A percentile compares a stretch with the other conserved stretches of the same genome.
Conservation (phyloP, 30 jellyfish, hydroid and myxozoan genomes). For the Rhopilema esculentum region DNA sequence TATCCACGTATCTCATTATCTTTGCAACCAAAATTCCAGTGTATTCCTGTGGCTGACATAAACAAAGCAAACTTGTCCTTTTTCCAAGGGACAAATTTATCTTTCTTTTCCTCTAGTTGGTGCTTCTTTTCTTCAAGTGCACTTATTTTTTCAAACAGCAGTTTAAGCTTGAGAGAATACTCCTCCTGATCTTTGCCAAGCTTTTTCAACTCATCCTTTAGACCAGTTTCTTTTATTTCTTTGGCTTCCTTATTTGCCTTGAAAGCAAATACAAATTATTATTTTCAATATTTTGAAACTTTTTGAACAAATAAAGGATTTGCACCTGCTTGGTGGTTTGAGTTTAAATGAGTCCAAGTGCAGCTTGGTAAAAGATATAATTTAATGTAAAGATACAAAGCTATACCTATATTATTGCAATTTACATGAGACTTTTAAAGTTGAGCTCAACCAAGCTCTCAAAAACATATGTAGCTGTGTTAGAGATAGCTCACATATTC, state of each 20-base stretch:
- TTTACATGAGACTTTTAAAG: too few relatives aligned
- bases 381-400: too few relatives aligned
- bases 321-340: not conserved
- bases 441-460: too few relatives aligned
- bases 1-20: slow-evolving; percentile 79
- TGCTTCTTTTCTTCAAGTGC: slow-evolving; percentile 25
- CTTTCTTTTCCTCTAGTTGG: slow-evolving; percentile 25
- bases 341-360: not conserved
- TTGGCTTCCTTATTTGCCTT: slow-evolving; percentile 3
- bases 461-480: too few relatives aligned
- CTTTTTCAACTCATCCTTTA: not conserved
- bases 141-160: slow-evolving; percentile 12
- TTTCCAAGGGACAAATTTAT: slow-evolving; percentile 16
- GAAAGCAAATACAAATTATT: not conserved
- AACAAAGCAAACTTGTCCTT: slow-evolving; percentile 59
- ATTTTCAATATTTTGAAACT: not conserved
- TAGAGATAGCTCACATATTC: too few relatives aligned
- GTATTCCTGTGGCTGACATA: slow-evolving; percentile 59
- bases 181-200: not conserved
- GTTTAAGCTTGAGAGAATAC: not conserved
- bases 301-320: not conserved
- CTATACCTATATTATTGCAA: too few relatives aligned
- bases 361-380: too few relatives aligned
- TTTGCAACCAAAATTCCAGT: slow-evolving; percentile 78
- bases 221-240: not conserved